Conservation (phyloP, 1,140 invertebrate species). For the Listronotus bonariensis region DNA sequence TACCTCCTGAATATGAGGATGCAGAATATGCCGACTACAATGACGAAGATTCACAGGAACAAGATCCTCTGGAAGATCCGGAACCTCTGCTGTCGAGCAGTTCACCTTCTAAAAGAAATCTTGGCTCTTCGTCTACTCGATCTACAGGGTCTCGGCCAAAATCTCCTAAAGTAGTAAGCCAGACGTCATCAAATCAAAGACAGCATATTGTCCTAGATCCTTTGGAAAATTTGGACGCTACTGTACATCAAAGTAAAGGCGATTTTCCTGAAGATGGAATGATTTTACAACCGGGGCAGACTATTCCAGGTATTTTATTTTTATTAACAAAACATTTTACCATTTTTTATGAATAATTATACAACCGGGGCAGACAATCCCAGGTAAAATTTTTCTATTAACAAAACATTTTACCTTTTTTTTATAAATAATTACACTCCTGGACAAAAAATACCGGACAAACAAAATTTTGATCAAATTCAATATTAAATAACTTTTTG, state of each 20-base stretch:
- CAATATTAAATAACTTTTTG: no score
- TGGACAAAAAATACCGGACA: no score
- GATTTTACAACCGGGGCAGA: constrained; percentile 66
- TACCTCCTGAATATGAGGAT: constrained; percentile 57
- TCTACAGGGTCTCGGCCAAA: background rate
- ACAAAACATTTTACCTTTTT: background rate
- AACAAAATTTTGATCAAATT: no score
- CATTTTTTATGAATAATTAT: no score
- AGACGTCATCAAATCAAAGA: constrained; percentile 47
- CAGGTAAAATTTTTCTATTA: constrained; percentile 46
- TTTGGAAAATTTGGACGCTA: constrained; percentile 59
- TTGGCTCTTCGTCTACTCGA: constrained; percentile 1
- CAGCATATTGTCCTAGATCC: constrained; percentile 63
- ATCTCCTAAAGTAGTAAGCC: constrained; percentile 17
- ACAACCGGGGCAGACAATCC: no score
- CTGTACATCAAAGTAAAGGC: constrained; percentile 58
- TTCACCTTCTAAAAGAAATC: constrained; percentile 16
- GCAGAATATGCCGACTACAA: constrained; percentile 56
- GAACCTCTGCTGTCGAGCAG: background rate
- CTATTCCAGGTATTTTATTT: constrained; percentile 58
- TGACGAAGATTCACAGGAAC: constrained; percentile 10
- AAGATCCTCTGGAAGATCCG: constrained; percentile 40
- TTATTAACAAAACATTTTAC: background rate
- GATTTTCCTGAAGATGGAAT: constrained; percentile 56
- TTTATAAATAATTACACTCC: no score